A percentile compares a stretch with the other conserved stretches of the same genome.
phyloP scores from a whole-genome alignment of 2,113 vertebrate genomes.

The Corynorhinus townsendii region DNA sequence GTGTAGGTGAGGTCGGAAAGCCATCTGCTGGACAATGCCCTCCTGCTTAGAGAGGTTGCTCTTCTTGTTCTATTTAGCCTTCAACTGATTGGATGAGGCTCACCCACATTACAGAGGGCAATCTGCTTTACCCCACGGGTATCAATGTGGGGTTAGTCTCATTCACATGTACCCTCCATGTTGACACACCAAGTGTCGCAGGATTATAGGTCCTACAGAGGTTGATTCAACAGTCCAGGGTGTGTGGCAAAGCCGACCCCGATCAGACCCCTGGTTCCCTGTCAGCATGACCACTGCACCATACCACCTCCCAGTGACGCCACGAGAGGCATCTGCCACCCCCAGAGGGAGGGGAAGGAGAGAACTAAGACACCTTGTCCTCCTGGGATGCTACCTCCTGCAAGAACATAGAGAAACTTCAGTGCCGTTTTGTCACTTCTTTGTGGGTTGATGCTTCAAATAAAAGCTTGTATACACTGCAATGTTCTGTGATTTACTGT shows the following conservation, averaged over 20 bases:
- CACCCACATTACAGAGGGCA: not conserved
- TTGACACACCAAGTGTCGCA: not conserved
- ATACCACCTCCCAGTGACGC: accelerated
- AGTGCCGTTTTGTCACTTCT: not conserved
- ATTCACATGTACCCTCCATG: not conserved
- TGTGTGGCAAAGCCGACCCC: not conserved
- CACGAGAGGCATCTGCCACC: not conserved
- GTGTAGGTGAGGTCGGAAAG: not conserved
- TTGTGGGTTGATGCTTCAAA: not conserved
- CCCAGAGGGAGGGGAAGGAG: not conserved
- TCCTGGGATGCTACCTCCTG: not conserved
- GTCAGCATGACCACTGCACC: too few relatives aligned
- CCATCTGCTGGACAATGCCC: not conserved
- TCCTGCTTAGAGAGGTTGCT: not conserved
- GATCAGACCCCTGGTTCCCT: not conserved
- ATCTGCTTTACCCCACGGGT: not conserved
- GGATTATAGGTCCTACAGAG: too few relatives aligned
- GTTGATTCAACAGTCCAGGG: not conserved
- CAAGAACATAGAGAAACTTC: not conserved
- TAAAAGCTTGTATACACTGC: not conserved
- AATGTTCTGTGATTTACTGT: not conserved
- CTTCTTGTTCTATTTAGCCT: not conserved
- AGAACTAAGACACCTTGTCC: too few relatives aligned
- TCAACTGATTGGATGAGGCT: not conserved
- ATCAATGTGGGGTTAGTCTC: not conserved